These are phyloP conservation scores for Coenonympha glycerion DNA, from an alignment of 2,888 invertebrate species.

Conservation along the genomic window DNA sequence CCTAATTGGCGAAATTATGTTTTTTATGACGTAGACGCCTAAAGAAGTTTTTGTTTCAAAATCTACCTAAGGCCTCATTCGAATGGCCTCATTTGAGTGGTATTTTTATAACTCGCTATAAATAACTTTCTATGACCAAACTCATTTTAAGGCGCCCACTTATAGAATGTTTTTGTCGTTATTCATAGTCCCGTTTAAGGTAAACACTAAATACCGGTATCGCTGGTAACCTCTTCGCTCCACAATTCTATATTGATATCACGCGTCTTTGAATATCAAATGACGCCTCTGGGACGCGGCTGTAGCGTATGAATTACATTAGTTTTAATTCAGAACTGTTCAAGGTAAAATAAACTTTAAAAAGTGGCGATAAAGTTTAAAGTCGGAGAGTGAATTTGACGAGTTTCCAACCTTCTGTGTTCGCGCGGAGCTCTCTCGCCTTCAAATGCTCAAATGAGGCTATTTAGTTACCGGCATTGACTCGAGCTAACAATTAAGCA, in stretches of 20 bases:
- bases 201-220: conserved; percentile 1
- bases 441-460: conserved; percentile 29
- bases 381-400: conserved; percentile 1
- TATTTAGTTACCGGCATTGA: conserved; percentile 34
- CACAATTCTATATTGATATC: conserved; percentile 10
- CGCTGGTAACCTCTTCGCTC: not conserved
- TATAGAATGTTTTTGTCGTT: not conserved
- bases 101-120: not conserved
- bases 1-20: too few species aligned
- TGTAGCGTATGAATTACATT: conserved; percentile 6
- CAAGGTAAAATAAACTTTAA: conserved; percentile 1
- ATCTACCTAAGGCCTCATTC: too few species aligned
- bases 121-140: not conserved
- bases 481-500: conserved; percentile 34
- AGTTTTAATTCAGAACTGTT: not conserved
- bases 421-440: conserved; percentile 9
- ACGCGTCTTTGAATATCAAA: conserved; percentile 19
- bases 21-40: too few species aligned
- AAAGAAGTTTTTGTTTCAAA: too few species aligned
- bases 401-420: conserved; percentile 1
- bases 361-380: not conserved
- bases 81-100: not conserved
- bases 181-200: conserved; percentile 9
- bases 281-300: conserved; percentile 7
- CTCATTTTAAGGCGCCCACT: not conserved